Evolutionary conservation across 1,140 invertebrate species (phyloP), one percentile per base, ranked within the genome.

Genomic region (Drosophila parvula): DNA sequence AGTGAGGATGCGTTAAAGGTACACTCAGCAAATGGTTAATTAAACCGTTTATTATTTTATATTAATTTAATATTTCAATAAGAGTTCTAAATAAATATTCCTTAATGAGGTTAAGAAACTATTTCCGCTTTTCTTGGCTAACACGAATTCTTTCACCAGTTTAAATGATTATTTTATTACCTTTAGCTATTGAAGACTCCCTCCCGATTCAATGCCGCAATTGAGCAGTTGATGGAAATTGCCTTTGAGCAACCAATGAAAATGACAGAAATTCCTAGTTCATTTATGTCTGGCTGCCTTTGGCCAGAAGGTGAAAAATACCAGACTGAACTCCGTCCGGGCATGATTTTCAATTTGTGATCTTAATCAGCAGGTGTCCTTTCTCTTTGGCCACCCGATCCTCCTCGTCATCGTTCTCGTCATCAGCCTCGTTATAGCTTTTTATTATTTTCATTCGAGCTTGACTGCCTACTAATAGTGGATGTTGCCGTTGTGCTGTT

Each of bases 351-450:
- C 89, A 86, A 89, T 91, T 91, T 90, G 84, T 82, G 89, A 90
- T 90, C 89, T 88, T 91, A 85, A 90, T 90, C 89, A 90, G 88
- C 89, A 90, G 89, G 89, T 90, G 89, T 88, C 85, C 80, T 61
- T 63, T 56, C 58, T 58, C 59, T 43, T 41, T 55, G 47, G 34
- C 14, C 7, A 38, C 18, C 18, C 58, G 27, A n/a, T 34, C 9
- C 45, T 51, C 77, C 32, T 65, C 67, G 78, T 63, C 78, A 68
- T 76, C 65, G 47, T 70, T 74, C 69, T 78, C 63, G 36, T 64
- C 75, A 65, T 73, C 70, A 58, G 81, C 78, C 44, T 65, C 59
- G 67, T 78, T 74, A 74, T 75, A 73, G 76, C 81, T 85, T 85
- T 85, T 85, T 85, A 85, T 85, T 85, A 85, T 86, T 85, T 86